Percentiles rank a stretch among this genome's conserved stretches.
Evolutionary conservation across 2,113 vertebrate genomes (phyloP).

Genomic region (Ameiurus melas): DNA sequence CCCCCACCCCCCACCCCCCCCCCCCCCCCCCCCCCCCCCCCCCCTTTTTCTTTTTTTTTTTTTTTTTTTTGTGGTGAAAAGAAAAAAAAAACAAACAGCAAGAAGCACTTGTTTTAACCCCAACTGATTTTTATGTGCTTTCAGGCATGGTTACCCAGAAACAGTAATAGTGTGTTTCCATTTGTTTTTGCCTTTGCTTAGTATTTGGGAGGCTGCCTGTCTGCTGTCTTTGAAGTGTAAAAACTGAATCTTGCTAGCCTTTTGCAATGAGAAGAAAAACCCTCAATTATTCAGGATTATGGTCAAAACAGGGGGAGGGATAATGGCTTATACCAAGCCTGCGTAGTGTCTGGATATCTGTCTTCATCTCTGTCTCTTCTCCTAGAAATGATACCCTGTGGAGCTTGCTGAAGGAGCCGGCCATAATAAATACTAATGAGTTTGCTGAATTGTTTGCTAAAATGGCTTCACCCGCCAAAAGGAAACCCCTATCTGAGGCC

Average conservation of each 20-base stretch:
- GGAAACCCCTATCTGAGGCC: slow-evolving; percentile 86
- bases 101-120: too few relatives aligned
- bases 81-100: too few relatives aligned
- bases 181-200: slow-evolving; percentile 30
- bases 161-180: slow-evolving; percentile 35
- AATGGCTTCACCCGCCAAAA: slow-evolving; percentile 82
- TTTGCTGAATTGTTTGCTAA: slow-evolving; percentile 97
- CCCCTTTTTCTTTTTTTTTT: too few relatives aligned
- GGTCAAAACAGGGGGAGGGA: slow-evolving; percentile 7
- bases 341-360: slow-evolving; percentile 24
- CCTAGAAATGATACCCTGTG: slow-evolving; percentile 78
- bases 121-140: slow-evolving; percentile 38
- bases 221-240: slow-evolving; percentile 34
- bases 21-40: too few relatives aligned
- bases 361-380: slow-evolving; percentile 25
- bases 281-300: slow-evolving; percentile 19
- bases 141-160: slow-evolving; percentile 32
- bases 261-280: slow-evolving; percentile 5
- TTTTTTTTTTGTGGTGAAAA: too few relatives aligned
- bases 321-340: not conserved
- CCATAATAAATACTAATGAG: slow-evolving; percentile 81
- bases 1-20: too few relatives aligned
- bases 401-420: slow-evolving; percentile 86
- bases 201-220: slow-evolving; percentile 16
- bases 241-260: slow-evolving; percentile 26